Base-by-base conservation (phyloP, 2,888 invertebrate species). In the Chymomyza amoena region DNA sequence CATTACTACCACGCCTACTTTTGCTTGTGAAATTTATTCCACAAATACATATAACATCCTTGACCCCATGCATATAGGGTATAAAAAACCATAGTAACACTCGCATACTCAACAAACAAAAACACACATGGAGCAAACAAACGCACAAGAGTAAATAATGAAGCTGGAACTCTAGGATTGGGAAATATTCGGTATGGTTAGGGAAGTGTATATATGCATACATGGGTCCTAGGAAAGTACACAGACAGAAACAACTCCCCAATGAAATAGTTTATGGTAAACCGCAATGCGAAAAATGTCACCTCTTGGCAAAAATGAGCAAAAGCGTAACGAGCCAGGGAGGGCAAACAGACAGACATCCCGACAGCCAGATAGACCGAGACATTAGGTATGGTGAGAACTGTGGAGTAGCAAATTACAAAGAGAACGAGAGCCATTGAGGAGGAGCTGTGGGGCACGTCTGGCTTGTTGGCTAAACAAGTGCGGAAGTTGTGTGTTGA, bases 241-340 rank as follows among this genome's bases (percentile, higher is more conserved):
- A 76, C 78, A 84, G 81, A 79, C 72, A 72, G 73, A 80, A 6
- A 72, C 87, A 75, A 76, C 75, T 78, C 81, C 84, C 83, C 81
- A 87, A 86, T 88, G 84, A 87, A 84, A 87, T 89, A 89, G 89
- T 90, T 91, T 90, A 90, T 90, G 89, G 89, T 89, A 89, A 90
- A 90, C 90, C 90, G 90, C 90, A 91, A 89, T 90, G 91, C 91
- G 90, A 91, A 90, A 91, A 90, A 89, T 90, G 90, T 90, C 90
- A 90, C 90, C 90, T 89, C 87, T 79, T 84, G 84, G 88, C 89
- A 88, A 78, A 81, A 85, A 84, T 86, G 85, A 78, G 76, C 75
- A 75, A 72, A 50, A 78, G 70, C 73, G 64, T 65, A 69, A 73
- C 79, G 73, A 71, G 18, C 56, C 56, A 2, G 56, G 51, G n/a